Evolutionary conservation across 2,113 vertebrate genomes (phyloP).

Genomic region (Protomyctophum bolini): DNA sequence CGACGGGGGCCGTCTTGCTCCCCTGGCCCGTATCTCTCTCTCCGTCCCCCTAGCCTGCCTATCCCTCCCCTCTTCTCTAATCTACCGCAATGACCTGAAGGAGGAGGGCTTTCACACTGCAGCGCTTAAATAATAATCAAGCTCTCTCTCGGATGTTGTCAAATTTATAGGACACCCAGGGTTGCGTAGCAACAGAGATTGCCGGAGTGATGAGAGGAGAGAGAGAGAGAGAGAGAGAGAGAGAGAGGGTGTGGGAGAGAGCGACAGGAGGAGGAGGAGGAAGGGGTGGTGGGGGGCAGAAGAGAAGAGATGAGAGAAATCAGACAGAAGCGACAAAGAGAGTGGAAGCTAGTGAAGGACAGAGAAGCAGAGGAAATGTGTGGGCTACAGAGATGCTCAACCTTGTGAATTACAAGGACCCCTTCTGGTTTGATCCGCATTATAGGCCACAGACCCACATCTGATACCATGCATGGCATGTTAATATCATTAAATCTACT

Average conservation of each 20-base stretch:
- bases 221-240: slow-evolving; percentile 36
- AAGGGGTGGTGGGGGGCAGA: slow-evolving; percentile 31
- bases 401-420: no score
- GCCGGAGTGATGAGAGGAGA: slow-evolving; percentile 62
- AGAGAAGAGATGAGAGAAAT: slow-evolving; percentile 34
- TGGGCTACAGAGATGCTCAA: no score
- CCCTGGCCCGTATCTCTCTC: background rate
- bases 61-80: slow-evolving; percentile 52
- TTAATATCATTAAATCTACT: no score
- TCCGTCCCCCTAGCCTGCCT: background rate
- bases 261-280: slow-evolving; percentile 45
- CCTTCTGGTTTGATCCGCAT: no score
- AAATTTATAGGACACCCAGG: slow-evolving; percentile 76
- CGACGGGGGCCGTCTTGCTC: no score
- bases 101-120: slow-evolving; percentile 62
- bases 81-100: slow-evolving; percentile 73
- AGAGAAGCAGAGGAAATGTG: slow-evolving; percentile 29
- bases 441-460: no score
- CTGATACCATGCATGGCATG: no score
- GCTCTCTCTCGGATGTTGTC: slow-evolving; percentile 70
- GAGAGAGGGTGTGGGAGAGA: slow-evolving; percentile 1
- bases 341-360: slow-evolving; percentile 27
- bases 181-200: slow-evolving; percentile 80
- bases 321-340: slow-evolving; percentile 32
- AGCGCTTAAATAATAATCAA: slow-evolving; percentile 79